Conservation (phyloP, 2,888 invertebrate species). For the Sphaerophoria taeniata region DNA sequence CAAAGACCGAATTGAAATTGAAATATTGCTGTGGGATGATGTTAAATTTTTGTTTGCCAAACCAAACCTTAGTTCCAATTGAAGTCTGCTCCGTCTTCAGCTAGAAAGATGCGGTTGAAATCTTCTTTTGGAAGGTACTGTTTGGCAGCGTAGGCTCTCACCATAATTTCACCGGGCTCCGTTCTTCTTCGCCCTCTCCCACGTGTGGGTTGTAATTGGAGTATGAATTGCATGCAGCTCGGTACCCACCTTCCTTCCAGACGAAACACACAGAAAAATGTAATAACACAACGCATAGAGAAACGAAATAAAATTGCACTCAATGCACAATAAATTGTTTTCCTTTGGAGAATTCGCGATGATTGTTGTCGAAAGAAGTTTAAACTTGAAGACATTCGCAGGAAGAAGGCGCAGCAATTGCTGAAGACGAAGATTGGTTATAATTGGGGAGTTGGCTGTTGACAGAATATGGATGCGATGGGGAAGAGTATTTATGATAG, state of each 20-base stretch:
- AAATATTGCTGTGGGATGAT: conserved; percentile 58
- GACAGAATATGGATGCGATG: conserved; percentile 55
- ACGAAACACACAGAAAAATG: conserved; percentile 5
- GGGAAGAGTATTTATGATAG: conserved; percentile 9
- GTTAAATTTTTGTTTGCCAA: conserved; percentile 46
- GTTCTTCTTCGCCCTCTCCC: too few species aligned
- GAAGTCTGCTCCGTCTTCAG: not conserved
- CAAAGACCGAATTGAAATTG: conserved; percentile 59
- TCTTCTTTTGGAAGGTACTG: too few species aligned
- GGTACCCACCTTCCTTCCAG: not conserved
- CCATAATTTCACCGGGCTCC: too few species aligned
- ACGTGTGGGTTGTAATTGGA: conserved; percentile 71
- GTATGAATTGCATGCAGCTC: conserved; percentile 44
- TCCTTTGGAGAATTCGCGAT: conserved; percentile 51
- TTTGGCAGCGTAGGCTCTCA: too few species aligned
- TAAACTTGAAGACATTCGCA: not conserved
- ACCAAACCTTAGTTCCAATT: not conserved
- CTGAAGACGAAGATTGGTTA: conserved; percentile 25
- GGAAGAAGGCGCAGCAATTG: conserved; percentile 11
- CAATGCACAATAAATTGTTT: conserved; percentile 40
- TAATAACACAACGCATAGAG: conserved; percentile 42
- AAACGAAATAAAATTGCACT: conserved; percentile 24
- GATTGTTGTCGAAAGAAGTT: conserved; percentile 36
- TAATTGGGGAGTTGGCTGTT: conserved; percentile 73
- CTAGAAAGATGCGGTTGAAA: too few species aligned